Base-by-base conservation (phyloP, 2,113 vertebrate genomes). In the Oxyura jamaicensis region DNA sequence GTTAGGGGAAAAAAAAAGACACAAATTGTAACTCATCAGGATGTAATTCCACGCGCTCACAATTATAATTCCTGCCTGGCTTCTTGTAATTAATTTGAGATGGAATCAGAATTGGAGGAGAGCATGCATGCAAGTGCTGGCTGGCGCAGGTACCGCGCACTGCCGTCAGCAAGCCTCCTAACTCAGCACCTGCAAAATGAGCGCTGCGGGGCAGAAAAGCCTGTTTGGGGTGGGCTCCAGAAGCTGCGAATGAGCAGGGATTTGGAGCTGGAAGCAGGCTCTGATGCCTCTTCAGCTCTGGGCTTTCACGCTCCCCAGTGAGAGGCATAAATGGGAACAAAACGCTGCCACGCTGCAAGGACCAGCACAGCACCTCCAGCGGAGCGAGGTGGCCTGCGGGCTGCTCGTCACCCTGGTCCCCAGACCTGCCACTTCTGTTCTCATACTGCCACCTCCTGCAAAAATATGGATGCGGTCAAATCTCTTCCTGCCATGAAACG, bases 61-160 rank as follows among this genome's bases (percentile, higher is more conserved):
- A 73, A 95, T 74, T 81, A 66, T 60, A 90, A 96, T 85, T 94
- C 81, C 77, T 92, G 93, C 81, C 83, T 69, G 86, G 75, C 72
- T 94, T 60, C 93, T 91, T 36, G 88, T 92, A 92, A 96, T 95
- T 93, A 88, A 88, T 90, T 62, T 69, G 83, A 92, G 39, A 95
- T 68, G 75, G 75, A 42, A 68, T 31, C 71, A 41, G 91, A 35
- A 52, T 1, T 2, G 60, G 78, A 81, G 73, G 59, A 76, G 71
- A 36, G 84, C 5, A 3, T 4, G 60, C 19, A 6, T 8, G 55
- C 5, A 21, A 48, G 41, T 2, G 53, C 46, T 53, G 0, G 2
- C 23, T 2, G 9, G 1, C 15, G 35, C 15, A 2, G 59, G 84
- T 11, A 36, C 21, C 0, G 2, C 4, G 7, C 4, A 10, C 5